phyloP scores from a whole-genome alignment of 1,140 invertebrate species.

The Brachionus rubens region DNA sequence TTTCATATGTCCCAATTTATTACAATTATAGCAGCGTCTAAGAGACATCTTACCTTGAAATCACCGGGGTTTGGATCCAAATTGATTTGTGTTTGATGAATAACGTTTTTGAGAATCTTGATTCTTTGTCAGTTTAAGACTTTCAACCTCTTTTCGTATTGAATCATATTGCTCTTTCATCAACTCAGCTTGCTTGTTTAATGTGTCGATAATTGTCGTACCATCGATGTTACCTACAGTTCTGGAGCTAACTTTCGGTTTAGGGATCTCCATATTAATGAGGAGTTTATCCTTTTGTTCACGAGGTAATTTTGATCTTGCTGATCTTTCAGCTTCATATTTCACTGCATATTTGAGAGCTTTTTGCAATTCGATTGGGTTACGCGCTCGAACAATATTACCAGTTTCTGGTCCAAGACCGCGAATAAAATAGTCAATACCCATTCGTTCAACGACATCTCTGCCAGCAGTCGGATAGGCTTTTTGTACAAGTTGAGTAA shows the following conservation, averaged over 20 bases:
- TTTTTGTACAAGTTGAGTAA: not conserved
- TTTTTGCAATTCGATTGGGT: not conserved
- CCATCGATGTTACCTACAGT: not conserved
- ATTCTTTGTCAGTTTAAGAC: not conserved
- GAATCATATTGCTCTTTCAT: conserved; percentile 28
- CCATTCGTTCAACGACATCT: not conserved
- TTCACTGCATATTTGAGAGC: not conserved
- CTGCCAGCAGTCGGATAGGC: not conserved
- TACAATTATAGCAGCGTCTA: conserved; percentile 4
- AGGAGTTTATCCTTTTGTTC: not conserved
- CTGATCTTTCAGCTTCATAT: not conserved
- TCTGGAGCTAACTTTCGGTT: not conserved
- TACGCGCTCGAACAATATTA: not conserved
- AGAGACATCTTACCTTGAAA: not conserved
- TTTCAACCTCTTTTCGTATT: conserved; percentile 30
- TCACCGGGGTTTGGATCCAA: too few species aligned
- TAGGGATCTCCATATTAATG: not conserved
- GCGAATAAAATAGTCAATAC: not conserved
- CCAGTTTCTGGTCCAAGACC: not conserved
- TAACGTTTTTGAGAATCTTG: too few species aligned
- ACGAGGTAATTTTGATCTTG: not conserved
- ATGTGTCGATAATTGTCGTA: not conserved
- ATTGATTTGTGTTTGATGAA: too few species aligned
- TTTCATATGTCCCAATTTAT: not conserved
- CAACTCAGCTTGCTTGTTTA: not conserved